Base-by-base conservation (phyloP, 2,113 vertebrate species). In the Lucifuga dentata region DNA sequence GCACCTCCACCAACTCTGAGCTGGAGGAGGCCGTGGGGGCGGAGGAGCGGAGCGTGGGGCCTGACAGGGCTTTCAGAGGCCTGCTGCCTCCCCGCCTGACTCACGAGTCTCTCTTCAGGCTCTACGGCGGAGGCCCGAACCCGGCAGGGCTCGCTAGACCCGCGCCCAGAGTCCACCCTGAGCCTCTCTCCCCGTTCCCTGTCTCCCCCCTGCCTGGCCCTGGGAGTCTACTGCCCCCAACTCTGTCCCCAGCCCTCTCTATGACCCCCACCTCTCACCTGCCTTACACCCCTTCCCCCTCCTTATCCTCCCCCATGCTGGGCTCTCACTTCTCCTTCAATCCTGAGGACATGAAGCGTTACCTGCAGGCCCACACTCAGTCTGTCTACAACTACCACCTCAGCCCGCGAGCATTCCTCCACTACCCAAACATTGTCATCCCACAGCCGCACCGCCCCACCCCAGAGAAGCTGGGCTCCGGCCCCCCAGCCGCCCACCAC, bases 361-460 rank as follows among this genome's bases (percentile, higher is more conserved):
- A 95, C 91, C 92, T 97, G 73, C 95, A 97, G 91, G 95, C 95
- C 23, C 95, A 97, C 83, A 94, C 93, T 45, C 95, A 97, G 91
- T 96, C 95, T 5, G 95, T 97, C 51, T 97, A 96, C 91, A 97
- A 97, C 93, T 97, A 97, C 91, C 95, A 97, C 92, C 95, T 97
- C 80, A 96, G 95, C 78, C 96, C 96, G 10, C 90, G 95, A 8
- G 95, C 95, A 57, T 97, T 97, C 91, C 91, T 96, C 63, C 95
- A 96, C 90, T 97, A 97, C 86, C 95, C 95, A 29, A 95, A 93
- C 90, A 94, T 96, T 41, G 68, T 97, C 60, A 91, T 96, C 80
- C 96, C 96, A 0, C 95, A 96, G 86, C 95, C 95, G 0, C 95
- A 96, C 86, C 94, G 95, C 66, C 95, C 92, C 63, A 73, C 68